These are phyloP conservation scores for Butorides virescens DNA, from an alignment of 2,113 vertebrate genomes.

Conservation along the genomic window DNA sequence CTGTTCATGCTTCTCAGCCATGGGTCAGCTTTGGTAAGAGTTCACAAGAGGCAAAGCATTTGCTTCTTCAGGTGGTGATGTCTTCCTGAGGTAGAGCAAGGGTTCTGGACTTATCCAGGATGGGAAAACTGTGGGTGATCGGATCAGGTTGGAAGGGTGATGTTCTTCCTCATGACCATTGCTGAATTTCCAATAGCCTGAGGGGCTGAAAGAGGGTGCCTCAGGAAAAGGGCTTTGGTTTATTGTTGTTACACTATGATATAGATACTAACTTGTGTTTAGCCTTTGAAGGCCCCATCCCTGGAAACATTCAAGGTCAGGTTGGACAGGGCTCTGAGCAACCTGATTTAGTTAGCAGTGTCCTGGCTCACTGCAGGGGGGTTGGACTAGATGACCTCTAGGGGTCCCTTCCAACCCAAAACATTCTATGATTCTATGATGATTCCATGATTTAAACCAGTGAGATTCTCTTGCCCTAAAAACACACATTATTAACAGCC, in stretches of 20 bases:
- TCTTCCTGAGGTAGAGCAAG: not conserved
- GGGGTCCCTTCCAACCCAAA: too few relatives aligned
- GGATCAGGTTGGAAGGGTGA: not conserved
- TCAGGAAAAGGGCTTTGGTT: not conserved
- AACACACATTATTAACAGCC: not conserved
- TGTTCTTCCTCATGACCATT: not conserved
- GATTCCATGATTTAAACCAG: too few relatives aligned
- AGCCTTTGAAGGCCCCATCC: too few relatives aligned
- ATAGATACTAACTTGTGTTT: not conserved
- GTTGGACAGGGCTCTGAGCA: too few relatives aligned
- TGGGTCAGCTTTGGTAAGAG: not conserved
- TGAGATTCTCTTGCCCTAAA: not conserved
- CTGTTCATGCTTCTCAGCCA: fast-evolving
- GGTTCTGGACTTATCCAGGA: not conserved
- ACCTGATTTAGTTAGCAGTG: too few relatives aligned
- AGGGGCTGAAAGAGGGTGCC: not conserved
- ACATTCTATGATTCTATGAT: too few relatives aligned
- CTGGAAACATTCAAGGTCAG: too few relatives aligned
- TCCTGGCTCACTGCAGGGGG: too few relatives aligned
- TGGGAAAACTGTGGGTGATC: not conserved
- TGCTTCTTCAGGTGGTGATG: not conserved
- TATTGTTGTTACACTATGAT: not conserved
- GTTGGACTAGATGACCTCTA: too few relatives aligned
- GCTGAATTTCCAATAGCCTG: not conserved
- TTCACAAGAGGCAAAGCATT: not conserved